These are phyloP conservation scores for Polypterus senegalus DNA, from an alignment of 2,113 vertebrate species.

Conservation along the genomic window DNA sequence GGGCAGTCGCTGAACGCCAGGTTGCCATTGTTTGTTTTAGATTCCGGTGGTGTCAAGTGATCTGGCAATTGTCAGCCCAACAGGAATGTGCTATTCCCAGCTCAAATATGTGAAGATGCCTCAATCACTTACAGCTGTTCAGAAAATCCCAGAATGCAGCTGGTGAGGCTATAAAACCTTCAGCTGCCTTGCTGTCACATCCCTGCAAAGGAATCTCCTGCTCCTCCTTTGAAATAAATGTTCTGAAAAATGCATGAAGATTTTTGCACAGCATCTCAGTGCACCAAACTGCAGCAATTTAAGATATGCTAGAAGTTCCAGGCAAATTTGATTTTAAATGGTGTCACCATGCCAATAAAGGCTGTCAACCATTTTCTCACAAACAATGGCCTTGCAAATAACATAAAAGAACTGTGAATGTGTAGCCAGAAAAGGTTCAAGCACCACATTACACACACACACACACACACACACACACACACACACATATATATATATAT, in stretches of 20 bases:
- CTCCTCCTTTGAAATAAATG: slow-evolving; percentile 2
- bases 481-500: no score
- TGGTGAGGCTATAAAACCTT: slow-evolving; percentile 28
- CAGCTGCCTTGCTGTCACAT: slow-evolving; percentile 29
- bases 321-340: background rate
- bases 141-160: slow-evolving; percentile 37
- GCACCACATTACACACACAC: no score
- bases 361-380: background rate
- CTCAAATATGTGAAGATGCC: slow-evolving; percentile 40
- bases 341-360: background rate
- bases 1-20: background rate
- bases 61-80: slow-evolving; percentile 24
- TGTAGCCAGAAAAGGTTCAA: no score
- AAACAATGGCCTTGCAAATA: background rate
- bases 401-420: no score
- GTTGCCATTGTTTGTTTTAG: slow-evolving; percentile 1
- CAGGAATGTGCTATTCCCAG: slow-evolving; percentile 58
- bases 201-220: slow-evolving; percentile 28
- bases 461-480: no score
- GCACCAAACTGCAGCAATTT: background rate
- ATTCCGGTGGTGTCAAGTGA: slow-evolving; percentile 9
- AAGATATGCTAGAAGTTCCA: background rate
- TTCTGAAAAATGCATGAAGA: background rate
- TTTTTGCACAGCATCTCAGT: background rate
- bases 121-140: slow-evolving; percentile 53